These are phyloP conservation scores for Mormoops blainvillei DNA, from an alignment of 2,113 vertebrate species.

Conservation along the genomic window DNA sequence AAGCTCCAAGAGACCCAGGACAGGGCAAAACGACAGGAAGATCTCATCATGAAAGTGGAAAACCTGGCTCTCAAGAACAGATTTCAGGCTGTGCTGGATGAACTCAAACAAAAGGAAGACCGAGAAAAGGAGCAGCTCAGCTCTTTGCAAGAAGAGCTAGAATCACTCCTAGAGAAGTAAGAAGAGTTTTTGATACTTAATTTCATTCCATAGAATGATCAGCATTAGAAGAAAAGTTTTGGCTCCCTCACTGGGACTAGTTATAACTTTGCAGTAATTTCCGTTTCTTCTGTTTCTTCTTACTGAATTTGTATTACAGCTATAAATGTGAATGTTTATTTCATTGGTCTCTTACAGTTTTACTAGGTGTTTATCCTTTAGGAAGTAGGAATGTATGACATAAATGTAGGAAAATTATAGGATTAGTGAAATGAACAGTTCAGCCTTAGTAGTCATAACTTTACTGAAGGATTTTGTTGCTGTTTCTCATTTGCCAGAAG, in stretches of 20 bases:
- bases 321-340: not conserved
- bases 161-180: slow-evolving; percentile 94
- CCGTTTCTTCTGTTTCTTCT: not conserved
- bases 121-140: slow-evolving; percentile 95
- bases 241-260: not conserved
- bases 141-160: slow-evolving; percentile 96
- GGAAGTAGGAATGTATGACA: not conserved
- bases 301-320: not conserved
- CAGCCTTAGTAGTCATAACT: not conserved
- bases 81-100: slow-evolving; percentile 93
- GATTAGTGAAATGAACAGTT: slow-evolving; percentile 4
- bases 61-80: slow-evolving; percentile 97
- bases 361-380: not conserved
- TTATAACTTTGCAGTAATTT: not conserved
- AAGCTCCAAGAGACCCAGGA: slow-evolving; percentile 96
- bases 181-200: not conserved
- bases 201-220: not conserved
- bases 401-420: not conserved
- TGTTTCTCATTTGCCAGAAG: slow-evolving; percentile 10
- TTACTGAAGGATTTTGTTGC: not conserved
- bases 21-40: slow-evolving; percentile 94
- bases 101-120: slow-evolving; percentile 96
- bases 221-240: not conserved
- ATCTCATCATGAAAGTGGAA: slow-evolving; percentile 98
- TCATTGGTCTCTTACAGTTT: not conserved